Conservation (phyloP, 2,888 invertebrate genomes). For the Steinernema carpocapsae region DNA sequence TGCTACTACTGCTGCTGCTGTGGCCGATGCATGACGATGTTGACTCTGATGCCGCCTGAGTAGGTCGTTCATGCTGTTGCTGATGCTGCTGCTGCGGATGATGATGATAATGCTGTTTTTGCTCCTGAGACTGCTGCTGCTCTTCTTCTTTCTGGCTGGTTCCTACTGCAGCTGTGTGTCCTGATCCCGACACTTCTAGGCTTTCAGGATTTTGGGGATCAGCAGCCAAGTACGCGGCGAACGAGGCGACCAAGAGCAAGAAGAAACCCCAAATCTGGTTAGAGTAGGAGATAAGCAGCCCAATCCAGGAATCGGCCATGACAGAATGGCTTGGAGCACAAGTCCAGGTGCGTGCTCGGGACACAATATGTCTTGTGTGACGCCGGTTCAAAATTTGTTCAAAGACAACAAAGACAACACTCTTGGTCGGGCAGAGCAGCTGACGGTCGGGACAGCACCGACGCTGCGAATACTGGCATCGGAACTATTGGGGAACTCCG, state of each 20-base stretch:
- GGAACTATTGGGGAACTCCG: too few relatives aligned
- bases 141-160: not conserved
- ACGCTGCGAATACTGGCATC: constrained; percentile 13
- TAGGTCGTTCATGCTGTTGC: not conserved
- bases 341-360: not conserved
- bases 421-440: not conserved
- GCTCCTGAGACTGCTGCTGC: not conserved
- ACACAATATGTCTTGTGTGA: not conserved
- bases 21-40: not conserved
- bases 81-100: not conserved
- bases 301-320: constrained; percentile 7
- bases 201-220: not conserved
- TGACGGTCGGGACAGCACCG: constrained; percentile 11
- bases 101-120: not conserved
- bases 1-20: too few relatives aligned
- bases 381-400: not conserved
- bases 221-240: constrained; percentile 9
- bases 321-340: not conserved
- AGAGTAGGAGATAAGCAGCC: not conserved
- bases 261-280: constrained; percentile 1
- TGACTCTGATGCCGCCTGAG: not conserved
- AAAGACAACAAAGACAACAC: not conserved
- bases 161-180: too few relatives aligned
- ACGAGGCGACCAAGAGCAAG: not conserved
- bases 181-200: too few relatives aligned